Base-by-base conservation (phyloP, 2,888 invertebrate genomes). In the Macroteleia sp. region DNA sequence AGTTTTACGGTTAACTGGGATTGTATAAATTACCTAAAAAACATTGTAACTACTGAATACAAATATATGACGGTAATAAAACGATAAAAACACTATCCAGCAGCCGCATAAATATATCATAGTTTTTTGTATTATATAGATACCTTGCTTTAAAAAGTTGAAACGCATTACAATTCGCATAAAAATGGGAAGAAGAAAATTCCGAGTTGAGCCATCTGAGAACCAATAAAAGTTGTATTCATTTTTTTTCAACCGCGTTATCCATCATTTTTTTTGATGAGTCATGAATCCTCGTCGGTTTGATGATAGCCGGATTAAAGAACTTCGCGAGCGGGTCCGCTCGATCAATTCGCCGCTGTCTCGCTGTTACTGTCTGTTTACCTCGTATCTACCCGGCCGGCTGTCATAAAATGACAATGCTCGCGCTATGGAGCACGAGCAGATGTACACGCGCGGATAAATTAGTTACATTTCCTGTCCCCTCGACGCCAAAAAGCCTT, bases 391-490 rank as follows among this genome's bases (percentile, higher is more conserved):
- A 56, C 20, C 48, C 54, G 54, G 41, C 34, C 39, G 67, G 54
- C 64, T 67, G 78, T 73, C 71, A 62, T 71, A 71, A 73, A 77
- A 78, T 59, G 78, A 78, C 78, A 78, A 78, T 78, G 74, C 73
- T 74, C 64, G 73, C 66, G 59, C 64, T 66, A 66, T 74, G 66
- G 46, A 74, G 69, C 78, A 61, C 74, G 64, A 74, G 74, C 78
- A 78, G 73, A 73, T 78, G 78, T 73, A 78, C 78, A 73, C 77
- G 69, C 64, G 73, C 73, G 73, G 77, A 78, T 78, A 78, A 74
- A 78, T 78, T 78, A 73, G 78, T 74, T 78, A 78, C 78, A 78
- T 74, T 78, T 69, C 78, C 78, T 70, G 78, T 70, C 78, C 78
- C 78, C 73, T 69, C 67, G 54, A 57, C 57, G 74, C 64, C 64